Percentiles rank a stretch among this genome's conserved stretches.
These are phyloP conservation scores for Scelioninae gen. 1 DNA, from an alignment of 2,888 invertebrate species.

Conservation along the genomic window DNA sequence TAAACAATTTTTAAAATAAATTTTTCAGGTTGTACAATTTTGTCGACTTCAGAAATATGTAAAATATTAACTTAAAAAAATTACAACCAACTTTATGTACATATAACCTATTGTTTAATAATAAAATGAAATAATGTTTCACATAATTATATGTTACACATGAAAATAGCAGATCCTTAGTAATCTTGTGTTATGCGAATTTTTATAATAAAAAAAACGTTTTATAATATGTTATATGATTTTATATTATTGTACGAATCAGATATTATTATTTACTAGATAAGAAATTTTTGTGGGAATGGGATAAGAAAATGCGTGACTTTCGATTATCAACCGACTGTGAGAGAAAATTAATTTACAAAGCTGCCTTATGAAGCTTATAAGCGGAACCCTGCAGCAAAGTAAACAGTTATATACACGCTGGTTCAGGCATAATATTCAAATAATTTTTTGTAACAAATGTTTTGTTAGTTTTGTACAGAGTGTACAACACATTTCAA, in stretches of 20 bases:
- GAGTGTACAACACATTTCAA: slow-evolving; percentile 14
- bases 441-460: slow-evolving; percentile 28
- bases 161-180: slow-evolving; percentile 5
- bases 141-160: slow-evolving; percentile 25
- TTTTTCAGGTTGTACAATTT: too few species aligned
- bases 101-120: too few species aligned
- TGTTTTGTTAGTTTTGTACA: slow-evolving; percentile 16
- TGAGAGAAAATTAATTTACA: slow-evolving; percentile 19
- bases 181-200: slow-evolving; percentile 27
- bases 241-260: neutral
- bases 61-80: too few species aligned
- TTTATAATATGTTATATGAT: neutral
- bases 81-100: too few species aligned
- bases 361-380: slow-evolving; percentile 35
- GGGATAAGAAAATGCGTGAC: slow-evolving; percentile 13
- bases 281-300: slow-evolving; percentile 2
- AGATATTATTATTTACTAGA: neutral
- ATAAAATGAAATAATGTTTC: slow-evolving; percentile 27
- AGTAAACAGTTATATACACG: slow-evolving; percentile 21
- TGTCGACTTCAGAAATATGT: too few species aligned
- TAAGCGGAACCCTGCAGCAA: slow-evolving; percentile 31
- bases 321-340: slow-evolving; percentile 25
- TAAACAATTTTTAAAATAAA: too few species aligned
- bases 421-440: slow-evolving; percentile 33
- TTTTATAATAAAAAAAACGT: neutral